A percentile compares a stretch with the other conserved stretches of the same genome.
Conservation (phyloP, 2,797 vertebrate genomes). For the Gambusia yucatana region DNA sequence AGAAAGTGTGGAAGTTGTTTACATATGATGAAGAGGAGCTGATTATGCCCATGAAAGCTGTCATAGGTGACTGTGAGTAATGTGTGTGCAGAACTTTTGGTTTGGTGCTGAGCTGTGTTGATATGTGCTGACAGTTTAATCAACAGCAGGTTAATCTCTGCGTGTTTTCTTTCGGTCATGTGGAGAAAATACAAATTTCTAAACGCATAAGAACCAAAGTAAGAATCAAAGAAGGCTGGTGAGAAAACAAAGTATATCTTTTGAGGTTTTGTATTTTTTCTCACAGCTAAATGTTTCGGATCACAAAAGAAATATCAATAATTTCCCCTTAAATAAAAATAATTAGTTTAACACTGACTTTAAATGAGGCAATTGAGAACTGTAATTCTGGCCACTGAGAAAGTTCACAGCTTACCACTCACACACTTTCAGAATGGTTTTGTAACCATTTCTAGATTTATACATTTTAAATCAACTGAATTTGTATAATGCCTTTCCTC, state of each 20-base stretch:
- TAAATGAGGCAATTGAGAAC: background rate
- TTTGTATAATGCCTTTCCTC: background rate
- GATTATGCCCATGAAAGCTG: slow-evolving; percentile 4
- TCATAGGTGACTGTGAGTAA: slow-evolving; percentile 12
- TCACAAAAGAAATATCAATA: background rate
- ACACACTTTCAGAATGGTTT: background rate
- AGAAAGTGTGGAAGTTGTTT: slow-evolving; percentile 27
- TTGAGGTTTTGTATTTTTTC: background rate
- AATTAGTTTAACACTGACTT: background rate
- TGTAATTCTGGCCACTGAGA: background rate
- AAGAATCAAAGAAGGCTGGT: slow-evolving; percentile 10
- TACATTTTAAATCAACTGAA: background rate
- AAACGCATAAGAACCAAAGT: slow-evolving; percentile 11
- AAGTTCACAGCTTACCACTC: background rate
- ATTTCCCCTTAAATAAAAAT: too few species aligned
- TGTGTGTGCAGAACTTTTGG: slow-evolving; percentile 18
- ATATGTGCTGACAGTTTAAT: slow-evolving; percentile 35
- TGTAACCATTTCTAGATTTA: background rate
- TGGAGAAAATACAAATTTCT: slow-evolving; percentile 21
- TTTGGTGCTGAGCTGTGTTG: slow-evolving; percentile 20
- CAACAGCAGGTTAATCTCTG: slow-evolving; percentile 33
- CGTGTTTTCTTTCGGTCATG: slow-evolving; percentile 44
- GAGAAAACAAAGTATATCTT: background rate
- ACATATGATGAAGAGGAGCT: slow-evolving; percentile 8
- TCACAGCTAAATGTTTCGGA: background rate